These are phyloP conservation scores for Odocoileus virginianus DNA, from an alignment of 2,113 vertebrate genomes.

Conservation along the genomic window DNA sequence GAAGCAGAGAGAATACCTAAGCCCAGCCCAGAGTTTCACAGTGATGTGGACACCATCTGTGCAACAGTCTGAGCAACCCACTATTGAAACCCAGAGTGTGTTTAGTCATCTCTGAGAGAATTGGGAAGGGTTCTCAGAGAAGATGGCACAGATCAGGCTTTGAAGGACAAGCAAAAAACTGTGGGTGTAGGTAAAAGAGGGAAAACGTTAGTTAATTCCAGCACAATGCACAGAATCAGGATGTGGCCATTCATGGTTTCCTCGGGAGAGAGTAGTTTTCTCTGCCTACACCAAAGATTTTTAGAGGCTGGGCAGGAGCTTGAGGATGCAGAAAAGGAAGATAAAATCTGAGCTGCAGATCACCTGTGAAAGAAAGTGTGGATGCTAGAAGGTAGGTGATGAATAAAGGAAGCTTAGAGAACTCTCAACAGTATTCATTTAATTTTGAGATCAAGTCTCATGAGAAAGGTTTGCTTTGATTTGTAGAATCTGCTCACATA, in stretches of 20 bases:
- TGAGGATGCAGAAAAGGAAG: background rate
- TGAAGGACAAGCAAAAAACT: background rate
- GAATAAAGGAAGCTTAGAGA: too few species aligned
- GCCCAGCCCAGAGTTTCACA: rapidly evolving
- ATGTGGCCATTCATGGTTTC: rapidly evolving
- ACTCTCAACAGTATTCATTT: background rate
- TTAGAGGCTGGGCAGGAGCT: too few species aligned
- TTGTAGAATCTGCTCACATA: background rate
- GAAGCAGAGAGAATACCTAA: background rate
- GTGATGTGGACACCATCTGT: rapidly evolving
- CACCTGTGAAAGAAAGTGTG: background rate
- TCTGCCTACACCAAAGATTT: background rate
- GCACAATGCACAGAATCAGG: background rate
- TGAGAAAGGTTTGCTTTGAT: background rate
- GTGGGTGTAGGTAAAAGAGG: rapidly evolving
- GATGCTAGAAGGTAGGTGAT: background rate
- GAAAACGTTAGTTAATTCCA: rapidly evolving
- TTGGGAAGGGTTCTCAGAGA: background rate
- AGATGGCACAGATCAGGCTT: background rate
- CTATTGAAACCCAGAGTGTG: background rate
- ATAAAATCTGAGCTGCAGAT: background rate
- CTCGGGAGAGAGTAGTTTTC: rapidly evolving
- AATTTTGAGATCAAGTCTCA: background rate
- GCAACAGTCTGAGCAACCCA: background rate
- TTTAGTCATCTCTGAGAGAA: too few species aligned